Percentiles rank a stretch among this genome's conserved stretches.
Conservation (phyloP, 2,113 vertebrate genomes). For the Rutilus rutilus region DNA sequence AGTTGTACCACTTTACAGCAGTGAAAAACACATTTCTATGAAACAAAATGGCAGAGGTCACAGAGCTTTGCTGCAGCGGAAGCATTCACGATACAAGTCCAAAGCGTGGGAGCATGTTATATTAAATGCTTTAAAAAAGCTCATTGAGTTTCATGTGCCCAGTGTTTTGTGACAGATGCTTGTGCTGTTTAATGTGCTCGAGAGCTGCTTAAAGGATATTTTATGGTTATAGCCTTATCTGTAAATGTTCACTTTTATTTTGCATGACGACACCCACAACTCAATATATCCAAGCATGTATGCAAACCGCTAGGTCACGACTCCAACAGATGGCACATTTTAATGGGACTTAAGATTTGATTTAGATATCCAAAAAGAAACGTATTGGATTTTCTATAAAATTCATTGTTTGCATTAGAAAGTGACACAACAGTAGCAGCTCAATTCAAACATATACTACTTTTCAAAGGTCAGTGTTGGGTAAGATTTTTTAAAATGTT, state of each 20-base stretch:
- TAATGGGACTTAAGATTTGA: neutral
- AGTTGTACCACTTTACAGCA: neutral
- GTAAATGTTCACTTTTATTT: neutral
- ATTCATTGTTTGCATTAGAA: neutral
- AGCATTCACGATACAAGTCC: neutral
- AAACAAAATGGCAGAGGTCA: conserved; percentile 5
- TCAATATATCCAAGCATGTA: neutral
- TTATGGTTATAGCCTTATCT: neutral
- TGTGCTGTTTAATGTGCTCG: neutral
- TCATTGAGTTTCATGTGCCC: neutral
- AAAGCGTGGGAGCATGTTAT: conserved; percentile 6
- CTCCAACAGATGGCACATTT: neutral
- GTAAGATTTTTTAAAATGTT: neutral
- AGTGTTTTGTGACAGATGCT: neutral
- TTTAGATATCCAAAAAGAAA: neutral
- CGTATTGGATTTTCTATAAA: neutral
- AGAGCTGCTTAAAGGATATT: neutral
- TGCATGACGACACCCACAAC: neutral
- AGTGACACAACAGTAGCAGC: neutral
- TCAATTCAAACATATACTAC: neutral
- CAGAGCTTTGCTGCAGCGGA: neutral
- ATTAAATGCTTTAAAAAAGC: neutral
- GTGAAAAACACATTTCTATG: neutral
- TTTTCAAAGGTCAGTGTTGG: neutral
- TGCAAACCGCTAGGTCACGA: neutral